Evolutionary conservation across 2,888 invertebrate species (phyloP).

Genomic region (Drosophila affinis): DNA sequence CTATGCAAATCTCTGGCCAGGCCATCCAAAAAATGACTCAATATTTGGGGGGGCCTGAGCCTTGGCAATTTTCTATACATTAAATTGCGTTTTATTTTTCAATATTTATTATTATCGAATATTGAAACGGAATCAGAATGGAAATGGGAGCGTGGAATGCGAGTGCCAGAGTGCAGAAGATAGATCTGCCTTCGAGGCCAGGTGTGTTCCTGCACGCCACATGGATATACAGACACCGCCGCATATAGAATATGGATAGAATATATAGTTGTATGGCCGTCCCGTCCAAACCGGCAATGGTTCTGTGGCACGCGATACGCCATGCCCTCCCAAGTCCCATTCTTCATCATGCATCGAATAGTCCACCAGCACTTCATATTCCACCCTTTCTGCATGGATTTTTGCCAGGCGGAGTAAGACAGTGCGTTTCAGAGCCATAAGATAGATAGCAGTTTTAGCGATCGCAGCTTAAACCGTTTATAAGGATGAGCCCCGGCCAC

Average conservation of each 20-base stretch:
- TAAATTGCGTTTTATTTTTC: constrained; percentile 78
- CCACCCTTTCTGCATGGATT: neutral
- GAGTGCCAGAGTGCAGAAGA: constrained; percentile 41
- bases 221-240: neutral
- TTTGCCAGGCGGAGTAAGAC: neutral
- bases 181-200: constrained; percentile 29
- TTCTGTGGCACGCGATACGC: constrained; percentile 64
- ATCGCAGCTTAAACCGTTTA: too few species aligned
- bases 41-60: constrained; percentile 37
- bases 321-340: constrained; percentile 27
- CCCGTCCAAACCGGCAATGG: constrained; percentile 45
- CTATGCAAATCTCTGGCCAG: constrained; percentile 61
- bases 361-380: neutral
- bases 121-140: constrained; percentile 56
- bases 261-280: constrained; percentile 40
- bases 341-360: constrained; percentile 18
- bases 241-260: constrained; percentile 19
- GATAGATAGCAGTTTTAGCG: neutral
- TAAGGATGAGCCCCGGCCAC: too few species aligned
- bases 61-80: constrained; percentile 57
- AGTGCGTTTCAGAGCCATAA: neutral
- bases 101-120: constrained; percentile 79
- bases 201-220: constrained; percentile 50
- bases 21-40: constrained; percentile 64
- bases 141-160: constrained; percentile 32